These are phyloP conservation scores for Ascaphus truei DNA, from an alignment of 2,113 vertebrate genomes.

Conservation along the genomic window DNA sequence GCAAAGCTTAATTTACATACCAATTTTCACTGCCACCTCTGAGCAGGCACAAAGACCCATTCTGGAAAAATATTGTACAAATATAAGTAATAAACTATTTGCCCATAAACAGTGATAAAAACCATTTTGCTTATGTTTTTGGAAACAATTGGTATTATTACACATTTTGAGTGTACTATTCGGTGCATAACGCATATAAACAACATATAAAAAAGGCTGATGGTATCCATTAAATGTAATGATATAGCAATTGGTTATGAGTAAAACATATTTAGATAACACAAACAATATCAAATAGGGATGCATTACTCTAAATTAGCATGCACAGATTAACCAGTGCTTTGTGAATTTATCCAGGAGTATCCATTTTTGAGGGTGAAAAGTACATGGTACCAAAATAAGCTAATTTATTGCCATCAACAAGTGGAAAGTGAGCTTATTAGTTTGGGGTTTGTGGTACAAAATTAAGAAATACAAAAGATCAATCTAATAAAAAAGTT, in stretches of 20 bases:
- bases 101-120: conserved; percentile 25
- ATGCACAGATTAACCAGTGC: too few species aligned
- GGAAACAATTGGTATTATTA: conserved; percentile 21
- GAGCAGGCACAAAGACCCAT: conserved; percentile 7
- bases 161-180: not conserved
- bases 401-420: too few species aligned
- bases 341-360: too few species aligned
- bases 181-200: not conserved
- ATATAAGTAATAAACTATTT: conserved; percentile 30
- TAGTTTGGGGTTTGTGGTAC: too few species aligned
- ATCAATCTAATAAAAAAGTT: too few species aligned
- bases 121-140: conserved; percentile 25
- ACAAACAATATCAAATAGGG: not conserved
- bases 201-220: not conserved
- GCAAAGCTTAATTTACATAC: conserved; percentile 8
- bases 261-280: conserved; percentile 14
- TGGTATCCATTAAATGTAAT: conserved; percentile 8
- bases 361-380: too few species aligned
- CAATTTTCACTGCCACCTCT: not conserved
- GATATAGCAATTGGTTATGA: conserved; percentile 19
- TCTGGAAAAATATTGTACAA: conserved; percentile 9
- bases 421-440: too few species aligned
- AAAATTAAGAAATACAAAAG: too few species aligned
- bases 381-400: too few species aligned
- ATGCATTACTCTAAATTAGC: not conserved